Conservation (phyloP, 2,113 vertebrate genomes). For the Campylorhamphus procurvoides region DNA sequence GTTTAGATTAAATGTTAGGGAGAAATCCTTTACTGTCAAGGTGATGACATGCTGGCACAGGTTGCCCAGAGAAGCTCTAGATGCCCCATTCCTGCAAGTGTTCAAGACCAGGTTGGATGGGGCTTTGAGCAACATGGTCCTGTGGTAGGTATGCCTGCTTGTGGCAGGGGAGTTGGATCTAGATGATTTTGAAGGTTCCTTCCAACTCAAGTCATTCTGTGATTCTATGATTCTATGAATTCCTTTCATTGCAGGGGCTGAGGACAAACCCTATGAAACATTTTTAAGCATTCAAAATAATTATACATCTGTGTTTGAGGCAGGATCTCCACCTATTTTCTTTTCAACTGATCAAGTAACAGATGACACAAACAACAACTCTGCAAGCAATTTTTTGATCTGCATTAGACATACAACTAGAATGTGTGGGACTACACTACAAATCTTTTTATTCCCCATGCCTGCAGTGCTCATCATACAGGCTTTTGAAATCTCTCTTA, state of each 20-base stretch:
- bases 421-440: background rate
- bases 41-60: background rate
- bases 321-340: background rate
- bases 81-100: background rate
- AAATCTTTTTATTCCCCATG: background rate
- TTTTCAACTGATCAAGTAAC: background rate
- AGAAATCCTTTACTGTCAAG: background rate
- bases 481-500: background rate
- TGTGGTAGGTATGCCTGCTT: background rate
- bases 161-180: background rate
- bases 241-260: background rate
- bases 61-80: background rate
- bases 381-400: background rate
- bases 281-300: background rate
- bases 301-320: background rate
- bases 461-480: background rate
- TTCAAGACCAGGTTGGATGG: background rate
- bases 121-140: background rate
- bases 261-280: background rate
- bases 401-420: background rate
- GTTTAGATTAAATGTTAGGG: background rate
- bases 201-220: background rate
- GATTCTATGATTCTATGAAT: background rate
- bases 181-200: background rate
- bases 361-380: background rate